phyloP scores from a whole-genome alignment of 2,113 vertebrate species.

The Aegithalos caudatus region DNA sequence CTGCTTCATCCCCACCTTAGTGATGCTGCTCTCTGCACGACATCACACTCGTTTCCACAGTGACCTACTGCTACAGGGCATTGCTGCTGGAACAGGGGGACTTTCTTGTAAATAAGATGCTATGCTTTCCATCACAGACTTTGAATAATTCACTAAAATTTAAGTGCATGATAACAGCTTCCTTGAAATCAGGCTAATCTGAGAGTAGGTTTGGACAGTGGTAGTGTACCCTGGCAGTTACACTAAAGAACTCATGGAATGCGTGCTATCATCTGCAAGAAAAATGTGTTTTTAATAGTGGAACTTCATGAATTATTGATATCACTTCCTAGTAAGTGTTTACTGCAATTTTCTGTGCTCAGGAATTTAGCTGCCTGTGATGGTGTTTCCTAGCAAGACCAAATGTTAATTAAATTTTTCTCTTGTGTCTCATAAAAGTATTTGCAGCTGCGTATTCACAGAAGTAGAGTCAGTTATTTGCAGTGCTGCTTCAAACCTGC shows the following conservation, averaged over 20 bases:
- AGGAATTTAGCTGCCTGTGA: not conserved
- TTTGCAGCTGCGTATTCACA: not conserved
- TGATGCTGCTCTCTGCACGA: not conserved
- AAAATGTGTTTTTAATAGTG: not conserved
- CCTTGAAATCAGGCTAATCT: not conserved
- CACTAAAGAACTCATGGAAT: not conserved
- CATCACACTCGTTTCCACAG: not conserved
- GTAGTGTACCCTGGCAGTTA: not conserved
- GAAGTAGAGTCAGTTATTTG: not conserved
- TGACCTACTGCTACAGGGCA: not conserved
- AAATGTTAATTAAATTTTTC: not conserved
- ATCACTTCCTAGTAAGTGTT: not conserved
- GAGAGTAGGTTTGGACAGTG: not conserved
- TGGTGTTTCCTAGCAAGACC: not conserved
- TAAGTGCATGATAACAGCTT: not conserved
- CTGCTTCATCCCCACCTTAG: not conserved
- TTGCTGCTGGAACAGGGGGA: not conserved
- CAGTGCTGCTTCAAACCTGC: not conserved
- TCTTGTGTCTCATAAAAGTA: not conserved
- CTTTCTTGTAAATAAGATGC: slow-evolving; percentile 9
- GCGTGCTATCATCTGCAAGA: not conserved
- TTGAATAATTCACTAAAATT: slow-evolving; percentile 31
- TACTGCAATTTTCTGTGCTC: not conserved
- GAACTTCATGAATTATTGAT: not conserved
- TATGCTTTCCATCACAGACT: not conserved